Conservation (phyloP, 1,140 invertebrate genomes). For the Drosophila aff. region DNA sequence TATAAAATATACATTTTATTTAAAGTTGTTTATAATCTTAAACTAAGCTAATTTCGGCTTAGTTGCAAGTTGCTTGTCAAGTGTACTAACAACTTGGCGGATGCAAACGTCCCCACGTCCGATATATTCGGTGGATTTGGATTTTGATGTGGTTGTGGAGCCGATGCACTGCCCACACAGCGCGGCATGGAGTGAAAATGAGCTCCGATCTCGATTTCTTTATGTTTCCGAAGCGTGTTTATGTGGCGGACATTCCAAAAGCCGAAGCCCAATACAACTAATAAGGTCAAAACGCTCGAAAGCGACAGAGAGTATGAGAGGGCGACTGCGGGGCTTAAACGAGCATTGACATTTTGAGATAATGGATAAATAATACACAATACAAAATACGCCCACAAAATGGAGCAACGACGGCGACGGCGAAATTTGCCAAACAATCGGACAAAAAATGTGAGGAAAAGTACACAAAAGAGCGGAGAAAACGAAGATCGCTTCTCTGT, state of each 20-base stretch:
- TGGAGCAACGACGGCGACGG: constrained; percentile 52
- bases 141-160: constrained; percentile 16
- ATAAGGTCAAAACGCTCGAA: constrained; percentile 69
- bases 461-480: constrained; percentile 51
- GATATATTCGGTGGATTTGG: constrained; percentile 44
- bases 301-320: constrained; percentile 24
- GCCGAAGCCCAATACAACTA: constrained; percentile 49
- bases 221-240: constrained; percentile 72
- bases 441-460: constrained; percentile 66
- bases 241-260: constrained; percentile 70
- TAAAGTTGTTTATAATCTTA: no score
- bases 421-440: constrained; percentile 74
- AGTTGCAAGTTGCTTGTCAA: constrained; percentile 24
- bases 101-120: constrained; percentile 53
- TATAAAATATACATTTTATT: no score
- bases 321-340: constrained; percentile 41
- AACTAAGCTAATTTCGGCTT: background rate
- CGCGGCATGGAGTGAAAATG: constrained; percentile 76
- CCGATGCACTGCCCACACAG: constrained; percentile 63
- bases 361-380: constrained; percentile 54
- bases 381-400: constrained; percentile 72
- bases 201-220: constrained; percentile 80
- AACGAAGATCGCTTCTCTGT: constrained; percentile 11
- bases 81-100: constrained; percentile 37
- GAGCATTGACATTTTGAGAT: constrained; percentile 73